Conservation (phyloP, 2,797 vertebrate genomes). For the Hypotaenidia okinawae region DNA sequence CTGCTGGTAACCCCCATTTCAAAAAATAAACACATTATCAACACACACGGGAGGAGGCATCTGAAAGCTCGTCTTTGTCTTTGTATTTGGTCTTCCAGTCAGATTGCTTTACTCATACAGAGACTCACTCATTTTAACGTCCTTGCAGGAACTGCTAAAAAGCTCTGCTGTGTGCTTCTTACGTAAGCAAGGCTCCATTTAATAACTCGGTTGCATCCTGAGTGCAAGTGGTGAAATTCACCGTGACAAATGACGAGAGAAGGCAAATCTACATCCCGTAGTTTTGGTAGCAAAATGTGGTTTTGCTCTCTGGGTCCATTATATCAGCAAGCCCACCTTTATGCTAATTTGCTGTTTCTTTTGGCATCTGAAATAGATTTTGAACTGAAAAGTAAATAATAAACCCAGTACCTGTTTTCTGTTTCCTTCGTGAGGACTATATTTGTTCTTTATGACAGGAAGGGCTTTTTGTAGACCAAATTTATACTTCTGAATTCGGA, state of each 20-base stretch:
- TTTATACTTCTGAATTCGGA: neutral
- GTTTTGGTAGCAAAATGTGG: neutral
- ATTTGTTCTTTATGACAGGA: neutral
- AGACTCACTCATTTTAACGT: neutral
- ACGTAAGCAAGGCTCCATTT: conserved; percentile 17
- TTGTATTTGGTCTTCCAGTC: conserved; percentile 15
- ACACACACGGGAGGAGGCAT: neutral
- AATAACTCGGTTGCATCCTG: neutral
- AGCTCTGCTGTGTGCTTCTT: conserved; percentile 20
- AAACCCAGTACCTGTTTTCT: neutral
- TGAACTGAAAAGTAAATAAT: neutral
- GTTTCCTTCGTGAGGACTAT: neutral
- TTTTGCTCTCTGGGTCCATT: neutral
- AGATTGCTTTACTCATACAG: neutral
- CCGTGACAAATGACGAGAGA: neutral
- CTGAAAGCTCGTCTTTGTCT: conserved; percentile 43
- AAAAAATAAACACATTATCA: conserved; percentile 43
- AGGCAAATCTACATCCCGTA: neutral
- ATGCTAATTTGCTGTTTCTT: neutral
- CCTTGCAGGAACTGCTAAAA: conserved; percentile 11
- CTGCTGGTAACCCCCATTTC: conserved; percentile 29
- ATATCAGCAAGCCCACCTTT: neutral
- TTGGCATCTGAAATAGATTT: neutral
- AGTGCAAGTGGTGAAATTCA: conserved; percentile 1
- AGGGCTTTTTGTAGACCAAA: neutral